Evolutionary conservation across 2,888 invertebrate species (phyloP).

Genomic region (Eulithis prunata): DNA sequence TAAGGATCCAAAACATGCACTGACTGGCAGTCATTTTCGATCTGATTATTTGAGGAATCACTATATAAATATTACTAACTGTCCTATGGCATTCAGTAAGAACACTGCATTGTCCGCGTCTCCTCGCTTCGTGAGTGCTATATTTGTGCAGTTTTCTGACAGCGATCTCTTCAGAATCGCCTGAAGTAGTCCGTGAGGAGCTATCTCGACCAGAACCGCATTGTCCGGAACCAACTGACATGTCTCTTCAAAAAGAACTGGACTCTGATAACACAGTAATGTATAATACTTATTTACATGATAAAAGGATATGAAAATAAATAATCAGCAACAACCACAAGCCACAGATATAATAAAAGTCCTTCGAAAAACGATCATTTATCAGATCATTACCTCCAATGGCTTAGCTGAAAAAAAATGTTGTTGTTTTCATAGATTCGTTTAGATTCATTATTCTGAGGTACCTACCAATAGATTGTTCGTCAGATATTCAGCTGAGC

Average conservation of each 20-base stretch:
- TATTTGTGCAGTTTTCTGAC: conserved; percentile 84
- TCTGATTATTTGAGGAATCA: too few species aligned
- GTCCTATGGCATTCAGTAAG: conserved; percentile 85
- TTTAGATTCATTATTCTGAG: neutral
- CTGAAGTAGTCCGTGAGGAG: conserved; percentile 95
- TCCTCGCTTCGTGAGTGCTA: conserved; percentile 89
- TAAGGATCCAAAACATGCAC: too few species aligned
- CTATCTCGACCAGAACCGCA: conserved; percentile 93
- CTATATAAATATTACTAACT: conserved; percentile 65
- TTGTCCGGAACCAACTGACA: conserved; percentile 89
- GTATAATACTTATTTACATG: neutral
- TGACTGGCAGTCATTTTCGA: too few species aligned
- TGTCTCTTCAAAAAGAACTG: conserved; percentile 92
- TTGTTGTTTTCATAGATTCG: too few species aligned
- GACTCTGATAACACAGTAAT: conserved; percentile 59
- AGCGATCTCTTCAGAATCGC: conserved; percentile 93
- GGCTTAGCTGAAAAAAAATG: too few species aligned
- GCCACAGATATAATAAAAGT: too few species aligned
- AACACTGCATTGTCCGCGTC: conserved; percentile 83
- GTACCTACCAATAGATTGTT: conserved; percentile 87
- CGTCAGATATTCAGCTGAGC: conserved; percentile 92
- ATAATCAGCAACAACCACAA: too few species aligned
- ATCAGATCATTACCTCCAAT: too few species aligned
- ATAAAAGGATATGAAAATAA: too few species aligned
- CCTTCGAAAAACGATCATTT: too few species aligned